These are phyloP conservation scores for Pseudocheirus occidentalis DNA, from an alignment of 2,797 vertebrate species.

Conservation along the genomic window DNA sequence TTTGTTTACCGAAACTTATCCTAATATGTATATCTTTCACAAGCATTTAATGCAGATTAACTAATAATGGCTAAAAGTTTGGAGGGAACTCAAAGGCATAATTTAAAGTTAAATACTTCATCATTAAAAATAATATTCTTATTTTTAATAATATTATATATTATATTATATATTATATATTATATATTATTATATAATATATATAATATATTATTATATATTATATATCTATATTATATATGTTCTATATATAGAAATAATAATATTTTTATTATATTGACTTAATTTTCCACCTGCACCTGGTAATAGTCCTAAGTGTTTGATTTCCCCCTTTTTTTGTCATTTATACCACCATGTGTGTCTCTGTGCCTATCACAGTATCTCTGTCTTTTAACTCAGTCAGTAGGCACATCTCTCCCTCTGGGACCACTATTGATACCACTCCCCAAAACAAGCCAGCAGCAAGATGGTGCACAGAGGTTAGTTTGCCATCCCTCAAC, in stretches of 20 bases:
- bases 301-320: constrained; percentile 71
- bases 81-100: constrained; percentile 30
- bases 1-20: background rate
- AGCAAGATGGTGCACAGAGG: constrained; percentile 83
- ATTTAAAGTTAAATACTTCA: constrained; percentile 21
- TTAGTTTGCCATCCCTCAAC: constrained; percentile 81
- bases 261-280: constrained; percentile 53
- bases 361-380: constrained; percentile 74
- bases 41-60: constrained; percentile 22
- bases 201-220: no score
- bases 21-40: background rate
- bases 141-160: no score
- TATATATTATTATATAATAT: no score
- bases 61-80: background rate
- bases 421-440: constrained; percentile 87
- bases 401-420: constrained; percentile 83
- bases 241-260: no score
- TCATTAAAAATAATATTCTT: constrained; percentile 27
- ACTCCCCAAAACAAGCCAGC: constrained; percentile 84
- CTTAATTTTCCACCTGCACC: constrained; percentile 67
- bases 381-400: constrained; percentile 82
- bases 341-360: constrained; percentile 58
- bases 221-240: no score
- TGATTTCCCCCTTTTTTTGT: constrained; percentile 64
- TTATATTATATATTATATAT: no score